These are phyloP conservation scores for Macrobrachium nipponense DNA, from an alignment of 1,140 invertebrate genomes.

Conservation along the genomic window DNA sequence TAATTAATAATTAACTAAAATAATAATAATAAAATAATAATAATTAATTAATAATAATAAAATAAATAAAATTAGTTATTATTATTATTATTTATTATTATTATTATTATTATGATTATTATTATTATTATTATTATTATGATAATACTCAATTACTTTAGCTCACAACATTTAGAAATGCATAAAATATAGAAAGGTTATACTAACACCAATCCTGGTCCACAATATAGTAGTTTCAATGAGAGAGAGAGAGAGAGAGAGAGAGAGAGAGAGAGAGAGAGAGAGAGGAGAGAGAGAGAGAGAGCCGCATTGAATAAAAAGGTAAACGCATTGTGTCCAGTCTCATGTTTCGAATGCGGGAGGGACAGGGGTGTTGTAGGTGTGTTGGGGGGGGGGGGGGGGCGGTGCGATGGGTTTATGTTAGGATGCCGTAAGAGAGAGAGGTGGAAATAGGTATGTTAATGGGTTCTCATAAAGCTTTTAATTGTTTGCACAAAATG, in stretches of 20 bases:
- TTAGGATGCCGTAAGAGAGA: background rate
- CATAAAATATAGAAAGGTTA: background rate
- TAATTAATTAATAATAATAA: too few relatives aligned
- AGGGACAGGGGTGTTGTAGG: background rate
- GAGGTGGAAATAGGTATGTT: conserved; percentile 31
- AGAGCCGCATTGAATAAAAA: background rate
- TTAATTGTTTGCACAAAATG: conserved; percentile 58
- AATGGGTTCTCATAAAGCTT: conserved; percentile 53
- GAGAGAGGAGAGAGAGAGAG: background rate
- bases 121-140: too few relatives aligned
- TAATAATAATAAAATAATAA: too few relatives aligned
- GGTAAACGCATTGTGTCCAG: background rate
- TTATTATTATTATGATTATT: too few relatives aligned
- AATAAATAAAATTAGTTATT: too few relatives aligned
- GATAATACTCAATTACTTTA: too few relatives aligned
- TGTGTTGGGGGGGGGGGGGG: background rate
- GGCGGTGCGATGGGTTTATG: background rate
- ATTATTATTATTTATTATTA: too few relatives aligned
- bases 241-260: conserved; percentile 21
- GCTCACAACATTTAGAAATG: too few relatives aligned
- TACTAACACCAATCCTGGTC: too few relatives aligned
- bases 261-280: background rate
- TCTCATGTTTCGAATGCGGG: background rate
- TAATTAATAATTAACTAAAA: too few relatives aligned
- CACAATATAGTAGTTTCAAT: too few relatives aligned